Evolutionary conservation across 2,888 invertebrate genomes (phyloP), one percentile per base, ranked within the genome.

Genomic region (Exocentrus adspersus): DNA sequence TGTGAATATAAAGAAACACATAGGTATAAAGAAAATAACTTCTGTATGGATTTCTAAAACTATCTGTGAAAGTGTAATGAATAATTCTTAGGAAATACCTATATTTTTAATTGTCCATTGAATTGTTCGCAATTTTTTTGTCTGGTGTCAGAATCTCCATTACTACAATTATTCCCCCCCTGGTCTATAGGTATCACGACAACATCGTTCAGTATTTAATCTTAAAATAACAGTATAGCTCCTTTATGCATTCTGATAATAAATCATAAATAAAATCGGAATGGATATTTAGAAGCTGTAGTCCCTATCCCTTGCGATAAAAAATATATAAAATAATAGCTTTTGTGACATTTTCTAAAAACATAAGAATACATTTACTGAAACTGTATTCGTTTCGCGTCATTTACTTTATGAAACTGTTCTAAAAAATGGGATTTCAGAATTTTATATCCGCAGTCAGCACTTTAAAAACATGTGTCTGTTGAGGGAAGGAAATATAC

Each of bases 341-440:
- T 76, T 77, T 77, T 76, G 75, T 74, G 77, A 73, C 74, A 77
- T 80, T 78, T 75, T 77, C 79, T 75, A 78, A 79, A 79, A 80
- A 80, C 79, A 80, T 77, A 80, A 79, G 79, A 81, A 81, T 81
- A 81, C 80, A 81, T 81, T 81, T 79, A 79, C 79, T 74, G 73
- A 79, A 81, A 81, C 78, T 80, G 77, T 79, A 80, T 82, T 80
- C 80, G 80, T 79, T 78, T 78, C 81, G 82, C 78, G 77, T 80
- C 82, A 82, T 81, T 81, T 81, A 81, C 77, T 79, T 78, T 76
- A 78, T 77, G 80, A 78, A 80, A 81, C 80, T 77, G 80, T 77
- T 77, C 67, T 69, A 76, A 79, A 79, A 80, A 80, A 79, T 78
- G 78, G 74, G 77, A 77, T 77, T 79, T 77, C 70, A 74, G 74